Base-by-base conservation (phyloP, 2,888 invertebrate genomes). In the Suillia variegata region DNA sequence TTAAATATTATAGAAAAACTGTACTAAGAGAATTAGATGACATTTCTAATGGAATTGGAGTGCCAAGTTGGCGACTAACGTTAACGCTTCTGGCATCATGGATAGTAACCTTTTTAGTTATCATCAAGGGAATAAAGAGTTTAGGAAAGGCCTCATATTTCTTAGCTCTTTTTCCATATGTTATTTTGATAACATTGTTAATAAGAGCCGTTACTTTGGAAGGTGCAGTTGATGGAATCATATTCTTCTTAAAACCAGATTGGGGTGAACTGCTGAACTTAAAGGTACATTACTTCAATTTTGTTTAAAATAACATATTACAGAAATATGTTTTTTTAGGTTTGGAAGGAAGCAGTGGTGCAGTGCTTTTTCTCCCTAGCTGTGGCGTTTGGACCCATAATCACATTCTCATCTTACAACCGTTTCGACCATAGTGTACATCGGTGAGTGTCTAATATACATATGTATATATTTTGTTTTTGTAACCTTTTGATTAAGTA, bases 391-490 rank as follows among this genome's bases (percentile, higher is more conserved):
- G 90, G 90, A 54, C 86, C 89, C 1, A 85, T 91, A 50, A 86
- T 89, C 22, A 90, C 90, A 89, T 90, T 89, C 71, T 85, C 89
- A 1, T 90, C 90, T 0, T 90, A 89, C 79, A 91, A 91, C 74
- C 82, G 84, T 56, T 90, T 90, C 76, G 80, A 82, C 18, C 88
- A 89, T 73, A 88, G 88, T 65, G 85, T 89, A 10, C 34, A 53
- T 17, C n/a, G 58, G 56, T 56, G 5, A n/a, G 26, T 26, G 26
- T 6, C 26, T 10, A 26, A 10, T 10, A n/a, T n/a, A n/a, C n/a
- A n/a, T n/a, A n/a, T n/a, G n/a, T n/a, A n/a, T n/a, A n/a, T n/a
- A n/a, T n/a, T n/a, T n/a, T n/a, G n/a, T n/a, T n/a, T n/a, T n/a
- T n/a, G n/a, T n/a, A n/a, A n/a, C n/a, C n/a, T n/a, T n/a, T n/a